Percentiles rank a stretch among this genome's conserved stretches.
These are phyloP conservation scores for Magallana nippona DNA, from an alignment of 2,888 invertebrate species.

Conservation along the genomic window DNA sequence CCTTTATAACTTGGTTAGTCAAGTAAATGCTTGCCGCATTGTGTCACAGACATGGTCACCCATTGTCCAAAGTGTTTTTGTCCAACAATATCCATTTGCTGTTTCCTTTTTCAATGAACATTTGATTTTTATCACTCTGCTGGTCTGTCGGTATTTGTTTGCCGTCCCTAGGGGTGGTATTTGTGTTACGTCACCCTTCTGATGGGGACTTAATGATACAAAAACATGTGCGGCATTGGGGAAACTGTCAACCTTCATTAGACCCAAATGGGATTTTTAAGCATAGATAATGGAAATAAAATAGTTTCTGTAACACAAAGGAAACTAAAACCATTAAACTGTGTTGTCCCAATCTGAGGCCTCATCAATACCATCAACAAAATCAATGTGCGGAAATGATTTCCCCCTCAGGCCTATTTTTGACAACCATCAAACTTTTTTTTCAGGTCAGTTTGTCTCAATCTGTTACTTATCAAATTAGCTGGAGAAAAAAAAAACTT, in stretches of 20 bases:
- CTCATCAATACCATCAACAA: constrained; percentile 16
- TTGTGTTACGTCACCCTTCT: constrained; percentile 20
- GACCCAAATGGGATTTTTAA: constrained; percentile 26
- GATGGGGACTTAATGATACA: constrained; percentile 20
- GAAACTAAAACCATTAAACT: constrained; percentile 8
- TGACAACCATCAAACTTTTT: not conserved
- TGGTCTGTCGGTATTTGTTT: constrained; percentile 10
- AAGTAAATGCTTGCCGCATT: not conserved
- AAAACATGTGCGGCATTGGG: constrained; percentile 28
- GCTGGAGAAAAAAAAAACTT: not conserved
- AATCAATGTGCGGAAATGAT: constrained; percentile 32
- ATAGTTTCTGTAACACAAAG: constrained; percentile 20
- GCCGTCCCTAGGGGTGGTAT: constrained; percentile 9
- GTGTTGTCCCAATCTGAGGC: not conserved
- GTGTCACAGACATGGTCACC: not conserved
- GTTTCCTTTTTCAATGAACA: constrained; percentile 32
- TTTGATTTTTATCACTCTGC: constrained; percentile 25
- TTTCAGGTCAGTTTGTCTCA: constrained; percentile 12
- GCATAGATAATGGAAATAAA: constrained; percentile 32
- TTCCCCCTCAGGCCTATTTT: not conserved
- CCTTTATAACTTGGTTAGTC: not conserved
- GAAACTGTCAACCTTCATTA: constrained; percentile 20
- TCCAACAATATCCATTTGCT: constrained; percentile 9
- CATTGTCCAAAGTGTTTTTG: constrained; percentile 6
- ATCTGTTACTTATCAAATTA: not conserved